phyloP scores from a whole-genome alignment of 2,888 invertebrate genomes.

The Drosophila anceps region DNA sequence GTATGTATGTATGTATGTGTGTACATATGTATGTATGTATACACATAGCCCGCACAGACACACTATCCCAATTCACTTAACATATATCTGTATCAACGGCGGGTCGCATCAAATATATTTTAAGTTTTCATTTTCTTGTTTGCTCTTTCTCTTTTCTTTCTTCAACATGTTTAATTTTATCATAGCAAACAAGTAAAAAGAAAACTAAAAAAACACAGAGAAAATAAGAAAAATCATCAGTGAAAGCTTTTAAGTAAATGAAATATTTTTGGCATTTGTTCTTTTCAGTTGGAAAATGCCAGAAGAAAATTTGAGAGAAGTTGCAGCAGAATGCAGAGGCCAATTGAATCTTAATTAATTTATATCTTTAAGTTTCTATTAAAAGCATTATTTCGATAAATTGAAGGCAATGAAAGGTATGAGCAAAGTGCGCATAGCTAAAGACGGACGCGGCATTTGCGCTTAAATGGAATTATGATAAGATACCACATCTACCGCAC shows the following conservation, averaged over 20 bases:
- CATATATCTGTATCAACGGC: conserved; percentile 10
- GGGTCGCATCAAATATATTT: conserved; percentile 63
- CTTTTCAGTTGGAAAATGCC: conserved; percentile 5
- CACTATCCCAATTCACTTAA: conserved; percentile 33
- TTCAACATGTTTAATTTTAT: conserved; percentile 71
- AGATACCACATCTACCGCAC: conserved; percentile 5
- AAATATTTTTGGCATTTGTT: conserved; percentile 61
- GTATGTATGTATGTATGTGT: too few species aligned
- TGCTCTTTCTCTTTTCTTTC: conserved; percentile 24
- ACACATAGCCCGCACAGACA: conserved; percentile 35
- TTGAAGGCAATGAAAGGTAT: neutral
- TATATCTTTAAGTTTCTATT: neutral
- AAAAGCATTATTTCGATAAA: neutral
- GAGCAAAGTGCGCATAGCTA: neutral
- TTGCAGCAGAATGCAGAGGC: neutral
- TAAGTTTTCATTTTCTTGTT: conserved; percentile 60
- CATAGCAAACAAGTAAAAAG: conserved; percentile 40
- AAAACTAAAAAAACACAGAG: conserved; percentile 12
- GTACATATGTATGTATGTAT: too few species aligned
- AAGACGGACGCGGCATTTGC: neutral
- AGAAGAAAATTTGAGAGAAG: neutral
- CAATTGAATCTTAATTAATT: neutral
- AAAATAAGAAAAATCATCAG: conserved; percentile 38
- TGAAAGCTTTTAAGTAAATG: conserved; percentile 77
- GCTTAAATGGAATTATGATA: conserved; percentile 17